Conservation (phyloP, 2,888 invertebrate species). For the Lochmaea crataegi region DNA sequence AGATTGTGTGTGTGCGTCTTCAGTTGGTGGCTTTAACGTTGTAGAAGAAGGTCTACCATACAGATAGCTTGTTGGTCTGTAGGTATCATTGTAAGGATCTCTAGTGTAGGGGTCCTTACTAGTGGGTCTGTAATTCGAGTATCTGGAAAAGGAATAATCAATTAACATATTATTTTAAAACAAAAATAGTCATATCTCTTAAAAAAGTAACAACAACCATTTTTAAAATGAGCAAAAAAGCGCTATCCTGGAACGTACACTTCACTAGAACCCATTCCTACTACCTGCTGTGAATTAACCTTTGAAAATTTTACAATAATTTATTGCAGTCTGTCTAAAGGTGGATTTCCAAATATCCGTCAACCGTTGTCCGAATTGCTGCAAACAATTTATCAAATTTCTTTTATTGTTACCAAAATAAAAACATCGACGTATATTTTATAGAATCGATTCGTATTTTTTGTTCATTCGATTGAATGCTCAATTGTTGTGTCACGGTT, state of each 20-base stretch:
- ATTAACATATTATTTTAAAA: background rate
- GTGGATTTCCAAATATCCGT: too few relatives aligned
- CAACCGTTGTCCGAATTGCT: too few relatives aligned
- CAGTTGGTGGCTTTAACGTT: slow-evolving; percentile 58
- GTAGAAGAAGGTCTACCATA: slow-evolving; percentile 68
- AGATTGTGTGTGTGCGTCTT: slow-evolving; percentile 61
- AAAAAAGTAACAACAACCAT: too few relatives aligned
- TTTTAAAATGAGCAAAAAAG: too few relatives aligned
- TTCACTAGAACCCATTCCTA: too few relatives aligned
- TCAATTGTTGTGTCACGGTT: background rate
- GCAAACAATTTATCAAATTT: too few relatives aligned
- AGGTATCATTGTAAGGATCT: slow-evolving; percentile 57
- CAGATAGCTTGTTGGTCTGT: slow-evolving; percentile 68
- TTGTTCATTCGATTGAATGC: background rate
- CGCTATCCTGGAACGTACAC: too few relatives aligned
- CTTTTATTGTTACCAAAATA: too few relatives aligned
- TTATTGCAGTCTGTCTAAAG: too few relatives aligned
- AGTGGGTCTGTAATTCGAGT: slow-evolving; percentile 11
- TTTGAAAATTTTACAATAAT: too few relatives aligned
- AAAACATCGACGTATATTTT: too few relatives aligned
- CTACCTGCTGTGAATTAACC: too few relatives aligned
- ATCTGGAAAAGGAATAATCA: slow-evolving; percentile 9
- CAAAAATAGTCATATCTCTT: background rate
- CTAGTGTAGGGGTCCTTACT: slow-evolving; percentile 49
- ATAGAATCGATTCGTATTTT: background rate